Conservation (phyloP, 2,113 vertebrate genomes). For the Nanorana parkeri region DNA sequence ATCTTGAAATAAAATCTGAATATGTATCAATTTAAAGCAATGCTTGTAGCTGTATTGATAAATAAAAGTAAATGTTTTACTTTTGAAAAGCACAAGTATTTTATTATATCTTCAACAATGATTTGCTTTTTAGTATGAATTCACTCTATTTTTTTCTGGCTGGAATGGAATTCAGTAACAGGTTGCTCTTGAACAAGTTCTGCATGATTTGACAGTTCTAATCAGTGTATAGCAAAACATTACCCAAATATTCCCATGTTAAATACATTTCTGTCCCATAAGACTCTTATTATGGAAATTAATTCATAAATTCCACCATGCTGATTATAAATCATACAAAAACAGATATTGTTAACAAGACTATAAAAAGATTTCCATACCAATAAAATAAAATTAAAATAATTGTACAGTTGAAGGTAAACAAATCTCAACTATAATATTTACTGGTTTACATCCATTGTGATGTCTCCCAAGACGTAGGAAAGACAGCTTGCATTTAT, state of each 20-base stretch:
- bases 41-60: no score
- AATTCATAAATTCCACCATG: conserved; percentile 19
- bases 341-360: conserved; percentile 11
- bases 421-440: no score
- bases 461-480: no score
- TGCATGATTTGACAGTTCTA: conserved; percentile 48
- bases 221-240: conserved; percentile 46
- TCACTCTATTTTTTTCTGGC: conserved; percentile 5
- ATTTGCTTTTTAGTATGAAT: conserved; percentile 2
- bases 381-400: conserved; percentile 9
- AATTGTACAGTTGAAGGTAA: no score
- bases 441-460: no score
- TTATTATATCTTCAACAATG: conserved; percentile 17
- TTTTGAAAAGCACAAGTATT: background rate
- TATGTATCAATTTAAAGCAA: no score
- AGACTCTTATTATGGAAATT: conserved; percentile 41
- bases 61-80: background rate
- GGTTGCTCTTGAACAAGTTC: conserved; percentile 35
- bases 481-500: no score
- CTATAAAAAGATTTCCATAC: background rate
- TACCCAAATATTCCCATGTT: conserved; percentile 38
- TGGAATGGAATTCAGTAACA: conserved; percentile 39
- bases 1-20: no score
- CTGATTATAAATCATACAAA: background rate
- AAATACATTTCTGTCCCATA: conserved; percentile 43